Evolutionary conservation across 2,113 vertebrate species (phyloP).

Genomic region (Campylomormyrus tamandua): DNA sequence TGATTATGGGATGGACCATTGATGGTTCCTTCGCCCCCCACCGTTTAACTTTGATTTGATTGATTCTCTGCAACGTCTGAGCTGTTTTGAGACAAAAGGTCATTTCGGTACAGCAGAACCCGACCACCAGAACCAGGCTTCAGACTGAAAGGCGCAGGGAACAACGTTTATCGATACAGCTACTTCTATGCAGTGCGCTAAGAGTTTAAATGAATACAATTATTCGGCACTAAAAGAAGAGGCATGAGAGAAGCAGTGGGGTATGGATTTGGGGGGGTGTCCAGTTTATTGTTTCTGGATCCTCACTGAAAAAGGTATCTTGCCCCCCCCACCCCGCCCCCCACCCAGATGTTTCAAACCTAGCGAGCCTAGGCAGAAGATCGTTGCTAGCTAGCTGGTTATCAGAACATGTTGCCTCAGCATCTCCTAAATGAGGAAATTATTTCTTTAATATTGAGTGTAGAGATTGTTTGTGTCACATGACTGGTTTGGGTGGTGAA

Average conservation of each 20-base stretch:
- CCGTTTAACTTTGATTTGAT: not conserved
- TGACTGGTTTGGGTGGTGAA: not conserved
- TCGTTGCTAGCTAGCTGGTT: not conserved
- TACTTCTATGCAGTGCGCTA: not conserved
- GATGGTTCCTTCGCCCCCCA: not conserved
- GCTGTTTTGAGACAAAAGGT: not conserved
- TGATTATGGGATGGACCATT: not conserved
- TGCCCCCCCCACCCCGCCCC: too few species aligned
- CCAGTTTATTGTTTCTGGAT: not conserved
- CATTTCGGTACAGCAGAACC: not conserved
- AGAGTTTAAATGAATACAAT: not conserved
- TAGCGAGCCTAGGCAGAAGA: not conserved
- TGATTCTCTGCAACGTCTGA: not conserved
- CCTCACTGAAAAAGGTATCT: not conserved
- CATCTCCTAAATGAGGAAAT: not conserved
- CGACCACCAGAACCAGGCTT: not conserved
- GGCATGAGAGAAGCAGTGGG: not conserved
- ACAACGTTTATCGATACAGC: not conserved
- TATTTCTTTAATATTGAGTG: not conserved
- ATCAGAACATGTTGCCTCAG: not conserved
- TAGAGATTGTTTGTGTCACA: not conserved
- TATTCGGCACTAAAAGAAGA: not conserved
- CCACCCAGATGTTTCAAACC: not conserved
- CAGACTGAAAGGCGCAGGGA: not conserved
- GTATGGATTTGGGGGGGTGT: not conserved